phyloP scores from a whole-genome alignment of 2,113 vertebrate genomes.

The Oceanodroma tethys region DNA sequence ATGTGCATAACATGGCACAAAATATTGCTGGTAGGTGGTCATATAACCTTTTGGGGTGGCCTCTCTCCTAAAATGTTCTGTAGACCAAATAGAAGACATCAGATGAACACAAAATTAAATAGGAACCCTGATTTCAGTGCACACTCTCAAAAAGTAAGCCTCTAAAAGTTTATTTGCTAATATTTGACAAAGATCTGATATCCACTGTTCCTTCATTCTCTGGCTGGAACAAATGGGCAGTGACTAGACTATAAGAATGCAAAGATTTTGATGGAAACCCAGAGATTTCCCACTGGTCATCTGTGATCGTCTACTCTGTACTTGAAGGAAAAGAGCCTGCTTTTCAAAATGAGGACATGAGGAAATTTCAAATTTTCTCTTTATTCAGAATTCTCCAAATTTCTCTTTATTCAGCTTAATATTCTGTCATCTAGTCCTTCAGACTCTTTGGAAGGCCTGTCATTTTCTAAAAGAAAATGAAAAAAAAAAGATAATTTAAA shows the following conservation, averaged over 20 bases:
- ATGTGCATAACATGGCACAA: background rate
- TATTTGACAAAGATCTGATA: background rate
- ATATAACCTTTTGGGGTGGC: background rate
- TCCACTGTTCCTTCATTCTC: background rate
- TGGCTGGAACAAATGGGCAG: background rate
- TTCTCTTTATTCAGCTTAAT: background rate
- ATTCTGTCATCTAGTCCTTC: background rate
- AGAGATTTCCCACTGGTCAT: background rate
- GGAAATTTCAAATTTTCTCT: background rate
- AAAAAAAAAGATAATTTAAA: background rate
- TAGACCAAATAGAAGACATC: background rate
- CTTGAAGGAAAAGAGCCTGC: background rate
- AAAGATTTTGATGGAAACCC: background rate
- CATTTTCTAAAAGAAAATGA: background rate
- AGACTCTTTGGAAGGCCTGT: background rate
- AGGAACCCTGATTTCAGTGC: background rate
- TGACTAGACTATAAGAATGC: background rate
- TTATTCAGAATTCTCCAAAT: background rate
- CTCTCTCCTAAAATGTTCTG: background rate
- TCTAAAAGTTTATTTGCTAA: background rate
- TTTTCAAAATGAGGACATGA: background rate
- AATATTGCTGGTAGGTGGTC: background rate
- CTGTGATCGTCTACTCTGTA: background rate
- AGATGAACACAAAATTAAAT: background rate
- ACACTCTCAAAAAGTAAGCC: background rate